A percentile compares a stretch with the other conserved stretches of the same genome.
These are phyloP conservation scores for Bursaphelenchus okinawaensis DNA, from an alignment of 2,888 invertebrate genomes.

Conservation along the genomic window DNA sequence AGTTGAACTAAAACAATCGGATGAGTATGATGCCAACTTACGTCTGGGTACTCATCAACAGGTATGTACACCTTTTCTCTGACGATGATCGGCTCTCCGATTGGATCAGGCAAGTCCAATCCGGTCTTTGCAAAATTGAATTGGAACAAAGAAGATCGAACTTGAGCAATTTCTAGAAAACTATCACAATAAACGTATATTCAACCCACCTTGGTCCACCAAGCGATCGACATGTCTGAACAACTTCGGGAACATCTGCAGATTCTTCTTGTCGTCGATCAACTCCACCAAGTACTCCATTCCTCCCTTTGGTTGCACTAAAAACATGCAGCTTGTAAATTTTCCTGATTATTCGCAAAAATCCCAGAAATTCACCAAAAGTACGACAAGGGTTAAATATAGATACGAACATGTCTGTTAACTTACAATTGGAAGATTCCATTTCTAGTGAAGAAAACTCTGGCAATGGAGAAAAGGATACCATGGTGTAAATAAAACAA, in stretches of 20 bases:
- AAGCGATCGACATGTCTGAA: conserved; percentile 49
- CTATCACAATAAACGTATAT: neutral
- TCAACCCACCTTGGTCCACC: conserved; percentile 39
- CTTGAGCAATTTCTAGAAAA: conserved; percentile 87
- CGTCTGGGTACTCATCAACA: conserved; percentile 97
- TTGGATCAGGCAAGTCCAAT: conserved; percentile 38
- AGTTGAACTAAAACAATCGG: conserved; percentile 83
- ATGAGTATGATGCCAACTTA: neutral
- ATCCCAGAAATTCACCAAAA: neutral
- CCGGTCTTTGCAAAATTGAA: conserved; percentile 87
- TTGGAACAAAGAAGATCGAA: conserved; percentile 92
- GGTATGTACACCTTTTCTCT: conserved; percentile 99
- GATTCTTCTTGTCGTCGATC: conserved; percentile 45
- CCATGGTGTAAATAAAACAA: neutral
- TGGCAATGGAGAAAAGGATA: neutral
- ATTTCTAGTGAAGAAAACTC: neutral
- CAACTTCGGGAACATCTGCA: conserved; percentile 40
- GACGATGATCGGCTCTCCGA: conserved; percentile 70
- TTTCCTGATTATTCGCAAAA: too few species aligned
- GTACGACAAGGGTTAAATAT: neutral
- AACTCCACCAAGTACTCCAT: conserved; percentile 43
- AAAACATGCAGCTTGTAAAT: too few species aligned
- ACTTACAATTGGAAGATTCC: neutral
- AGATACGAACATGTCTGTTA: too few species aligned
- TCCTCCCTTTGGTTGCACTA: neutral